phyloP scores from a whole-genome alignment of 2,113 vertebrate species.

The Ctenodactylus gundi region DNA sequence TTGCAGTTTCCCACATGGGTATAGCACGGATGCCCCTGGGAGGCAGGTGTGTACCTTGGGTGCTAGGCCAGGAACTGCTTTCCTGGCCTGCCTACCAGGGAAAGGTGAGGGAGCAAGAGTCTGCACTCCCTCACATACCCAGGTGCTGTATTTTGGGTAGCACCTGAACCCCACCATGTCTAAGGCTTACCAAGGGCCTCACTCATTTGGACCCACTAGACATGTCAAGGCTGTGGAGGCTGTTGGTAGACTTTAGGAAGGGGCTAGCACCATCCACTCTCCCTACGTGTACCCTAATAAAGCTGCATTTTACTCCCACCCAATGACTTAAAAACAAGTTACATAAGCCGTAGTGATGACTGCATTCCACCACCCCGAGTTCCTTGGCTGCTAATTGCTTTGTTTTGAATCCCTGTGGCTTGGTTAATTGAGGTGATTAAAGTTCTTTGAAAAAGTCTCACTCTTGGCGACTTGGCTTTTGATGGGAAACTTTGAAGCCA shows the following conservation, averaged over 20 bases:
- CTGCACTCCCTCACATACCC: not conserved
- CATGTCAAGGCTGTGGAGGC: not conserved
- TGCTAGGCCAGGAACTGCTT: not conserved
- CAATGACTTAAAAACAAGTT: not conserved
- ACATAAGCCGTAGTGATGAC: constrained; percentile 24
- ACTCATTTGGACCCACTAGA: not conserved
- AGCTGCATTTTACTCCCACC: not conserved
- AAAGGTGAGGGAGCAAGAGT: not conserved
- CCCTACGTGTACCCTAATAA: not conserved
- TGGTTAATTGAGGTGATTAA: constrained; percentile 60
- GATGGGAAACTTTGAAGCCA: constrained; percentile 45
- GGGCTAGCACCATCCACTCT: not conserved
- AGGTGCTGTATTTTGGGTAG: not conserved
- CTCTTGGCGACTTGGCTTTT: constrained; percentile 39
- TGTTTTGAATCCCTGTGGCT: constrained; percentile 57
- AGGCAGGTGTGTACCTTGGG: not conserved
- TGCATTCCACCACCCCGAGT: not conserved
- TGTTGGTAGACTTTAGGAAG: not conserved
- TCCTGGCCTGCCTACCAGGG: not conserved
- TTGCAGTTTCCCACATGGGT: not conserved
- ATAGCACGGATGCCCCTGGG: not conserved
- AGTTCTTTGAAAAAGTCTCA: constrained; percentile 27
- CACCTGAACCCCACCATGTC: not conserved
- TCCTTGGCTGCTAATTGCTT: constrained; percentile 56
- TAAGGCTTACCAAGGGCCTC: not conserved